Evolutionary conservation across 2,797 vertebrate genomes (phyloP).

Genomic region (Poecilia wingei): DNA sequence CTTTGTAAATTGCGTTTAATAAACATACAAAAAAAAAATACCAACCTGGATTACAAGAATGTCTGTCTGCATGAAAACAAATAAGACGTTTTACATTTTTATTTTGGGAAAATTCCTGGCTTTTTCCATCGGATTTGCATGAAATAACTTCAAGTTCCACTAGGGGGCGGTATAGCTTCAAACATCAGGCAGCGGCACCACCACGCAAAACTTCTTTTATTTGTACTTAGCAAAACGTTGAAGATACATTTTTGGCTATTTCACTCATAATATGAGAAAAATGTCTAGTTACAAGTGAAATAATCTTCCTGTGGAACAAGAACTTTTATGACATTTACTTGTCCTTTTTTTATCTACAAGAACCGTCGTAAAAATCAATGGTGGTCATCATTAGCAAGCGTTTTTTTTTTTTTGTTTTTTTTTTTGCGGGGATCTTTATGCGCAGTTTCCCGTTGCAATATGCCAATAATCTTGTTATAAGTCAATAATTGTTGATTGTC

Average conservation of each 20-base stretch:
- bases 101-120: not conserved
- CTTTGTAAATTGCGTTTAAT: not conserved
- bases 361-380: too few species aligned
- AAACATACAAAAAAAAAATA: not conserved
- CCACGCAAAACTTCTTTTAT: not conserved
- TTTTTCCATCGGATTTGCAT: not conserved
- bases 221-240: not conserved
- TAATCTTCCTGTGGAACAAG: too few species aligned
- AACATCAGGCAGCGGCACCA: conserved; percentile 11
- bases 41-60: not conserved
- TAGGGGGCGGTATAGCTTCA: conserved; percentile 54
- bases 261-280: not conserved
- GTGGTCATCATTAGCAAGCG: too few species aligned
- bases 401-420: too few species aligned
- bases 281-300: too few species aligned
- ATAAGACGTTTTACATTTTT: not conserved
- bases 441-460: too few species aligned
- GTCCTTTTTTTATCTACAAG: too few species aligned
- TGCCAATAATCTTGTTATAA: too few species aligned
- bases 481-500: too few species aligned
- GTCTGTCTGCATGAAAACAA: not conserved
- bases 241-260: not conserved
- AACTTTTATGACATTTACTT: too few species aligned
- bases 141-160: conserved; percentile 28
- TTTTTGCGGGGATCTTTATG: too few species aligned